These are phyloP conservation scores for Geophilus truncorum DNA, from an alignment of 2,888 invertebrate species.

Conservation along the genomic window DNA sequence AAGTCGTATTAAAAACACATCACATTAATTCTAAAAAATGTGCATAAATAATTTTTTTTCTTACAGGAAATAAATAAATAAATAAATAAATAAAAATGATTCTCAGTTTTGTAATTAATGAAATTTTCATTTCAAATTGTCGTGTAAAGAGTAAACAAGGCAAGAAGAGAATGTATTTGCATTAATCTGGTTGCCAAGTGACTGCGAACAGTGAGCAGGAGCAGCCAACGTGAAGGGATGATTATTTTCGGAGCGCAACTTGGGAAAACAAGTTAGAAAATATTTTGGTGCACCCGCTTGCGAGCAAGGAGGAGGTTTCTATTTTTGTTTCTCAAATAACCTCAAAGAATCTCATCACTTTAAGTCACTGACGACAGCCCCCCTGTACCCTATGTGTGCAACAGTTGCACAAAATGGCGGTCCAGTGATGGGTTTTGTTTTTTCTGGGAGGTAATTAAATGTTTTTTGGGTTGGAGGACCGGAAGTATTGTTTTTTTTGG, in stretches of 20 bases:
- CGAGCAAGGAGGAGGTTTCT: background rate
- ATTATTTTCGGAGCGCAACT: background rate
- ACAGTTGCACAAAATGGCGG: background rate
- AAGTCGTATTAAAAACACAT: background rate
- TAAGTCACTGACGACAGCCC: background rate
- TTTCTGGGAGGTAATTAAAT: background rate
- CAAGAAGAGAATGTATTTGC: background rate
- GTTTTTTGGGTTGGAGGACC: too few relatives aligned
- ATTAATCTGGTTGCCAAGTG: background rate
- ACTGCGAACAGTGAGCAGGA: background rate
- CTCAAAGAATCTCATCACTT: background rate
- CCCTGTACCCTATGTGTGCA: background rate
- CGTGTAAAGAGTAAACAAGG: background rate
- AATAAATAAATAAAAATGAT: background rate
- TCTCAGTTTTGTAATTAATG: background rate
- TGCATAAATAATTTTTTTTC: background rate
- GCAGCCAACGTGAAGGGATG: background rate
- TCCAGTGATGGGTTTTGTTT: background rate
- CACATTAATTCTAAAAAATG: background rate
- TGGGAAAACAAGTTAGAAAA: background rate
- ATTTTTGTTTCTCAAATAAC: background rate
- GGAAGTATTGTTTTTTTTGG: too few relatives aligned
- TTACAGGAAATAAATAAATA: too few relatives aligned
- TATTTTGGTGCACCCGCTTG: background rate
- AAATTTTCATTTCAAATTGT: background rate